Evolutionary conservation across 2,113 vertebrate genomes (phyloP), one percentile per base, ranked within the genome.

Genomic region (Phocoena sinus): DNA sequence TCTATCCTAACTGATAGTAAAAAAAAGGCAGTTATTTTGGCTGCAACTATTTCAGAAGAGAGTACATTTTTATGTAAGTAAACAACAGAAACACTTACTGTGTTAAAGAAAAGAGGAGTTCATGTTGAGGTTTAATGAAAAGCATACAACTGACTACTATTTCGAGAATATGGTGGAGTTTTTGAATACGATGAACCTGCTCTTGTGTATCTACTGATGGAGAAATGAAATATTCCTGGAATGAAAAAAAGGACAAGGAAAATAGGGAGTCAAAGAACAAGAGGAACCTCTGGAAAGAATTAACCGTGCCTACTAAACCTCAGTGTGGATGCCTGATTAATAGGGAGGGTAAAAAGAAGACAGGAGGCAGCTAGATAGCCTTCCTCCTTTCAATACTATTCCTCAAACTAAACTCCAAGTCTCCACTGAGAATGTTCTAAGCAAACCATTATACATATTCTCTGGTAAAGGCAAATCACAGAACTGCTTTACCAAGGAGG

Each of bases 81-180:
- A 87, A 90, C 26, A 65, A 83, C 4, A 74, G 28, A 92, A 65
- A 60, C 76, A 96, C 98, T 99, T 98, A 99, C 99, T 99, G 99
- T 67, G 99, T 99, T 96, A 99, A 98, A 88, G 99, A 98, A 97
- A 99, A 99, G 93, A 99, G 99, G 20, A 99, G 98, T 88, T 99
- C 99, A 0, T 99, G 99, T 62, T 99, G 99, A 97, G 99, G 98
- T 82, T 98, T 99, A 95, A 99, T 98, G 88, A 99, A 99, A 76
- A 98, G 99, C 70, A 98, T 98, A 98, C 99, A 99, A 97, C 98
- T 99, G 98, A 99, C 98, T 77, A 99, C 82, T 68, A 99, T 99
- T 98, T 99, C 99, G 98, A 99, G 98, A 98, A 99, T 98, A 28
- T 99, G 99, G 98, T 99, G 99, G 92, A 99, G 99, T 98, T 99